Evolutionary conservation across 2,113 vertebrate genomes (phyloP).

Genomic region (Eolophus roseicapilla): DNA sequence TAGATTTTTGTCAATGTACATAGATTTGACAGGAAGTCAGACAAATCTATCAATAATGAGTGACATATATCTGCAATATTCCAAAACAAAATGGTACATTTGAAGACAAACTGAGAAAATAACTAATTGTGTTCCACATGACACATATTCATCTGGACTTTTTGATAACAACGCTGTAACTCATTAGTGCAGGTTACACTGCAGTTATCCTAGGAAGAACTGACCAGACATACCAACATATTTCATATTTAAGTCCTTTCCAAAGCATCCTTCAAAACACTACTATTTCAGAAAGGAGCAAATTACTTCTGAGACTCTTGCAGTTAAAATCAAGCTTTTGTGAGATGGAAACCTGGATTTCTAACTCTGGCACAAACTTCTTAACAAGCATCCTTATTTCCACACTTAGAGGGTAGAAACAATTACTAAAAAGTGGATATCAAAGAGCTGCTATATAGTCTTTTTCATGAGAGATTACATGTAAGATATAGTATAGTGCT

Average conservation of each 20-base stretch:
- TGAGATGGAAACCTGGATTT: not conserved
- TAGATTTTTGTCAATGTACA: constrained; percentile 84
- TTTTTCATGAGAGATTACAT: not conserved
- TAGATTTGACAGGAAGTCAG: constrained; percentile 81
- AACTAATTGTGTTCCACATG: constrained; percentile 66
- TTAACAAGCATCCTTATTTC: not conserved
- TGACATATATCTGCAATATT: constrained; percentile 75
- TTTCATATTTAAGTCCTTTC: not conserved
- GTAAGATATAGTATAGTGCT: accelerated
- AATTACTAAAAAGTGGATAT: not conserved
- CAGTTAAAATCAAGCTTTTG: not conserved
- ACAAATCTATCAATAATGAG: constrained; percentile 79
- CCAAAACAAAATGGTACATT: constrained; percentile 74
- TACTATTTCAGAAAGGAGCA: not conserved
- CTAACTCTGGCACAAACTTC: not conserved
- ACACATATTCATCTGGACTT: constrained; percentile 59
- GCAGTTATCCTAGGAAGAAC: not conserved
- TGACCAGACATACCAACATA: not conserved
- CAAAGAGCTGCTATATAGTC: too few species aligned
- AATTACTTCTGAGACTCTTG: not conserved
- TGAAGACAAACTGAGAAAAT: constrained; percentile 75
- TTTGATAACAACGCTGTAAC: constrained; percentile 32
- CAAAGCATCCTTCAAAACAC: not conserved
- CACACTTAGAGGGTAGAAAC: not conserved
- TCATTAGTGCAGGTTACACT: constrained; percentile 53